These are phyloP conservation scores for Acleris cristana DNA, from an alignment of 2,888 invertebrate genomes.

Conservation along the genomic window DNA sequence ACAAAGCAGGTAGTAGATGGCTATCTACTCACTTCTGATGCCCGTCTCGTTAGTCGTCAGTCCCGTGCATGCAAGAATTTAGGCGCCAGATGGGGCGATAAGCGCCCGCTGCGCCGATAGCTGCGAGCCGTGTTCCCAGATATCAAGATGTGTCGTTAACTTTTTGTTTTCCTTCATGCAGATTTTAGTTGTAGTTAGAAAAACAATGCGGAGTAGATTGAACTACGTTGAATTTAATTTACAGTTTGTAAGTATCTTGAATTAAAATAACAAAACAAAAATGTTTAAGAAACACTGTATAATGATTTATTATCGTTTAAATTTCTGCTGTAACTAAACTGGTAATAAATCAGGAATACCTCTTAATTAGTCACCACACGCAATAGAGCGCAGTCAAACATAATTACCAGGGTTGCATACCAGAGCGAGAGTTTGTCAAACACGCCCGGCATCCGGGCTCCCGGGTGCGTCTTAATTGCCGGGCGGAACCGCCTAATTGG, in stretches of 20 bases:
- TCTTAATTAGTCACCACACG: slow-evolving; percentile 66
- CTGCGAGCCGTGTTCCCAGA: slow-evolving; percentile 7
- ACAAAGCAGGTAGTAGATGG: slow-evolving; percentile 31
- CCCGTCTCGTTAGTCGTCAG: slow-evolving; percentile 46
- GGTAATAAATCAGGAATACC: slow-evolving; percentile 51
- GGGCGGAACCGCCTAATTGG: slow-evolving; percentile 53
- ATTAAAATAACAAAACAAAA: no score
- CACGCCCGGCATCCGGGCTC: slow-evolving; percentile 61
- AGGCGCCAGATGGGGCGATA: slow-evolving; percentile 76
- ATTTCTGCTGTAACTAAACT: slow-evolving; percentile 39
- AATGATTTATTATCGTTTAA: neutral
- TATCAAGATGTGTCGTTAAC: slow-evolving; percentile 32
- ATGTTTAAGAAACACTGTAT: neutral
- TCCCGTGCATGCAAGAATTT: slow-evolving; percentile 66
- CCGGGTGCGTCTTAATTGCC: slow-evolving; percentile 52
- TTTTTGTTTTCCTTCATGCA: slow-evolving; percentile 32
- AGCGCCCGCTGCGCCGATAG: slow-evolving; percentile 49
- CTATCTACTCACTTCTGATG: slow-evolving; percentile 19
- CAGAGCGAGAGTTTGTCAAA: slow-evolving; percentile 55
- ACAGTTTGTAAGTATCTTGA: no score
- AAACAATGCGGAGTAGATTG: neutral
- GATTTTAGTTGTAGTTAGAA: slow-evolving; percentile 24
- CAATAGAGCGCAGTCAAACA: slow-evolving; percentile 53
- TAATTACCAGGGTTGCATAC: slow-evolving; percentile 74
- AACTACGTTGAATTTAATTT: no score